These are phyloP conservation scores for Leptoclinus maculatus DNA, from an alignment of 2,797 vertebrate species.

Conservation along the genomic window DNA sequence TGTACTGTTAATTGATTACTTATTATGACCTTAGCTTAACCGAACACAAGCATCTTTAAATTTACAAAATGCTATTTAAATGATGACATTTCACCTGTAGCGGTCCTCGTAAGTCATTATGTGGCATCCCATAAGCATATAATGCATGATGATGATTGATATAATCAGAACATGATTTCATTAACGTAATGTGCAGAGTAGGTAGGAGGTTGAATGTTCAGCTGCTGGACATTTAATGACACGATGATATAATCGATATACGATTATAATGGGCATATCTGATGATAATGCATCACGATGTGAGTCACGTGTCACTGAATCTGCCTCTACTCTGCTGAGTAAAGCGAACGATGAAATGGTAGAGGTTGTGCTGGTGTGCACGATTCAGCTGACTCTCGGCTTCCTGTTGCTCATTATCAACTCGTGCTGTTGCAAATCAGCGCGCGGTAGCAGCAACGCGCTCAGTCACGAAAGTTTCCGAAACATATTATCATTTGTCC, in stretches of 20 bases:
- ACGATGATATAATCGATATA: neutral
- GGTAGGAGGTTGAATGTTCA: conserved; percentile 3
- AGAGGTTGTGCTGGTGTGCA: neutral
- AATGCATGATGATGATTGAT: neutral
- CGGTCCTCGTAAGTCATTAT: neutral
- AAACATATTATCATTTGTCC: neutral
- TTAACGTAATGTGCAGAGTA: conserved; percentile 7
- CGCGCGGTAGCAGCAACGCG: neutral
- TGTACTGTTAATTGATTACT: too few species aligned
- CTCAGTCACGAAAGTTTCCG: neutral
- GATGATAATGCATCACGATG: neutral
- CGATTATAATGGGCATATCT: neutral
- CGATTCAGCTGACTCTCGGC: conserved; percentile 1
- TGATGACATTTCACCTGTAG: neutral
- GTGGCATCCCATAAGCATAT: neutral
- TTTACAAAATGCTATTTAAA: neutral
- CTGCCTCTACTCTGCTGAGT: neutral
- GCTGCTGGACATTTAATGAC: conserved; percentile 6
- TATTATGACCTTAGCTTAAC: neutral
- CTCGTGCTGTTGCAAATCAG: conserved; percentile 8
- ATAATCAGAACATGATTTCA: conserved; percentile 10
- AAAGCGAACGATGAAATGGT: neutral
- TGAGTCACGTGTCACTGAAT: neutral
- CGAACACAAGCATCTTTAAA: neutral
- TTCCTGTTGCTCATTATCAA: conserved; percentile 9